Percentiles rank a stretch among this genome's conserved stretches.
phyloP scores from a whole-genome alignment of 35 echinoderm and acorn worm genomes.

The Apostichopus japonicus region DNA sequence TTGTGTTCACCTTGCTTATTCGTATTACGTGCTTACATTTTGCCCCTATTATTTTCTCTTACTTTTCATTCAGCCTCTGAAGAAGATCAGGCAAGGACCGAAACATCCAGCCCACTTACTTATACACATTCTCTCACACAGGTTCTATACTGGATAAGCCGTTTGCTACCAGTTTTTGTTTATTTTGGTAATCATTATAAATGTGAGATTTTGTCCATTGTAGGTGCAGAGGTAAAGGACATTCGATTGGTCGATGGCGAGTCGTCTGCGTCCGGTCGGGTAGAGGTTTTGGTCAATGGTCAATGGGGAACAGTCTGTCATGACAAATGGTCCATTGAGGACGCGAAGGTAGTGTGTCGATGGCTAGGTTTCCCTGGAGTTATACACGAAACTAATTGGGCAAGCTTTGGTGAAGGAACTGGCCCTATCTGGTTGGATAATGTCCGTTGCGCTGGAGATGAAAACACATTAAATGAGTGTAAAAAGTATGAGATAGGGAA shows the following conservation, averaged over 20 bases:
- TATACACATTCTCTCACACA: too few relatives aligned
- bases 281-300: constrained; percentile 48
- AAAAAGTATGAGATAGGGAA: neutral
- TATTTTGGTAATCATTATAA: too few relatives aligned
- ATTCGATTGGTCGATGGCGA: constrained; percentile 53
- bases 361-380: constrained; percentile 55
- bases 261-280: constrained; percentile 19
- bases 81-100: too few relatives aligned
- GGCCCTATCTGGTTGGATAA: constrained; percentile 60
- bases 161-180: too few relatives aligned
- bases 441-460: too few relatives aligned
- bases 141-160: too few relatives aligned
- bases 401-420: constrained; percentile 20
- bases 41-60: too few relatives aligned
- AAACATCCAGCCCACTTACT: too few relatives aligned
- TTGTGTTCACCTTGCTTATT: too few relatives aligned
- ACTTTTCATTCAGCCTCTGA: too few relatives aligned
- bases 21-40: too few relatives aligned
- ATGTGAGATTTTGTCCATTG: too few relatives aligned
- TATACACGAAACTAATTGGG: neutral
- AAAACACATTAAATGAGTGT: constrained; percentile 9
- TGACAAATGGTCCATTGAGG: constrained; percentile 50
- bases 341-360: constrained; percentile 47
- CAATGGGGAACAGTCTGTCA: constrained; percentile 59
- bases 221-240: neutral